phyloP scores from a whole-genome alignment of 2,797 vertebrate genomes.

The Linurgus olivaceus region DNA sequence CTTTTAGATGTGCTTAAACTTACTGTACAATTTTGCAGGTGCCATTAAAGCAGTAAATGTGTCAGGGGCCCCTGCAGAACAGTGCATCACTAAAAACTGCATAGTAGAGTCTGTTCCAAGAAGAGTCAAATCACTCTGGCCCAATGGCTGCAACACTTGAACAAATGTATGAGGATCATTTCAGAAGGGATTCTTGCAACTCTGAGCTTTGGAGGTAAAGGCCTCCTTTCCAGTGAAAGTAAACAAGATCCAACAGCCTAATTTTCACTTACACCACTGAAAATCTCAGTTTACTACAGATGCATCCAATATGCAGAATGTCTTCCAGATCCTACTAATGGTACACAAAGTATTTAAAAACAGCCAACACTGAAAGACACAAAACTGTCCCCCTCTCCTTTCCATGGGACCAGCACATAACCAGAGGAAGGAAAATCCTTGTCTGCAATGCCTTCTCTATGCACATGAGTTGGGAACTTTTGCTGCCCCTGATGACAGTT shows the following conservation, averaged over 20 bases:
- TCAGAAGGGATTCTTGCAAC: background rate
- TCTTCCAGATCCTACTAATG: background rate
- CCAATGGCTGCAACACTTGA: background rate
- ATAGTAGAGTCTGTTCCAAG: background rate
- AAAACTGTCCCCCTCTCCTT: background rate
- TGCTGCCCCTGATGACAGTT: rapidly evolving
- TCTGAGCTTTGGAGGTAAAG: background rate
- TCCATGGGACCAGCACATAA: background rate
- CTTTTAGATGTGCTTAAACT: background rate
- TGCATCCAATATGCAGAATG: background rate
- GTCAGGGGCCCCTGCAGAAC: background rate
- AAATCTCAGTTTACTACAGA: background rate
- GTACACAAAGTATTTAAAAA: background rate
- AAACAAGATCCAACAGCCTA: background rate
- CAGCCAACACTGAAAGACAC: background rate
- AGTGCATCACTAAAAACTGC: background rate
- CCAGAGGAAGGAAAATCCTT: background rate
- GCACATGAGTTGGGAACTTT: background rate
- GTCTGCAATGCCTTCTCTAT: background rate
- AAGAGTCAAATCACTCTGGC: background rate
- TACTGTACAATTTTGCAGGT: background rate
- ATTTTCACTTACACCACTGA: background rate
- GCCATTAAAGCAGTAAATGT: background rate
- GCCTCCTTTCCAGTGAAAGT: background rate
- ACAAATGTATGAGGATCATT: rapidly evolving